Conservation (phyloP, 2,797 vertebrate genomes). For the Etheostoma nigrum region DNA sequence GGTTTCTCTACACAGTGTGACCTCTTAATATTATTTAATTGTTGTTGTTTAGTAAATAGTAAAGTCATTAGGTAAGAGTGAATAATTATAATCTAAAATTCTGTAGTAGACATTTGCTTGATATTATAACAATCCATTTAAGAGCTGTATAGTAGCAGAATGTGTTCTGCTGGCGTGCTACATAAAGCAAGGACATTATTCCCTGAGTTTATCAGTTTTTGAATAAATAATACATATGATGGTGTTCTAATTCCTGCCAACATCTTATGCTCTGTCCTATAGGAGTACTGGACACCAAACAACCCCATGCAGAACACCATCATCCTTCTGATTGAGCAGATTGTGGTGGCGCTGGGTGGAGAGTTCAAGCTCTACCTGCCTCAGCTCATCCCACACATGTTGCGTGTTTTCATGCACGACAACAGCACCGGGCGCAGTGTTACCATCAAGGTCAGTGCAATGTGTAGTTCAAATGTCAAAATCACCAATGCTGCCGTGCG, state of each 20-base stretch:
- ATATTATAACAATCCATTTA: not conserved
- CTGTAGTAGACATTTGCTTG: not conserved
- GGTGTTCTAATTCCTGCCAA: not conserved
- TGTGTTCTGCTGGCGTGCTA: not conserved
- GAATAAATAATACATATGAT: not conserved
- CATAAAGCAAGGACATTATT: not conserved
- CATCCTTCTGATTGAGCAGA: slow-evolving; percentile 97
- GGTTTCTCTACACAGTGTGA: not conserved
- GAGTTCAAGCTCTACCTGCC: slow-evolving; percentile 99
- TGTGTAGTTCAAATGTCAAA: not conserved
- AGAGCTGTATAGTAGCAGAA: not conserved
- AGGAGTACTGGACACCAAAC: slow-evolving; percentile 99
- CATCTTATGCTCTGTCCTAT: slow-evolving; percentile 32
- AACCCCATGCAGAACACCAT: slow-evolving; percentile 99
- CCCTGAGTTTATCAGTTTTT: not conserved
- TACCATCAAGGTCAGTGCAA: slow-evolving; percentile 93
- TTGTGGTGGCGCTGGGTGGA: slow-evolving; percentile 96
- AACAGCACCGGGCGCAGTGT: slow-evolving; percentile 93
- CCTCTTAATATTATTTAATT: not conserved
- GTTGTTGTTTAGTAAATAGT: not conserved
- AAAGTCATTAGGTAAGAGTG: not conserved
- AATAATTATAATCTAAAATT: not conserved
- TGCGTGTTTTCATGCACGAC: slow-evolving; percentile 99
- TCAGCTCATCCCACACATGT: slow-evolving; percentile 98
- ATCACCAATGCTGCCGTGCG: not conserved